Evolutionary conservation across 2,888 invertebrate species (phyloP).

Genomic region (Dugesia japonica): DNA sequence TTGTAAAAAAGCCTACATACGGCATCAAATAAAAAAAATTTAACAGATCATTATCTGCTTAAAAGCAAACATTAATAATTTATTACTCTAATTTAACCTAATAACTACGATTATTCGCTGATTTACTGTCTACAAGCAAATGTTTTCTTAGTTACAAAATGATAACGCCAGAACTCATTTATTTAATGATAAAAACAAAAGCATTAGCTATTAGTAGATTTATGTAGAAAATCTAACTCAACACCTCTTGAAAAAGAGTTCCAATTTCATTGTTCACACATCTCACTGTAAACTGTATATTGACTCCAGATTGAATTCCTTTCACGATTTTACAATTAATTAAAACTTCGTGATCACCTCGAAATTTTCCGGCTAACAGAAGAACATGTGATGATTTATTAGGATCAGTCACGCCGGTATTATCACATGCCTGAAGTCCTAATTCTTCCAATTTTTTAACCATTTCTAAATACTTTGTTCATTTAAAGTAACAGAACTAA

Average conservation of each 20-base stretch:
- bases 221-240: neutral
- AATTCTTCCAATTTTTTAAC: slow-evolving; percentile 65
- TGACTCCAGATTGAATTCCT: neutral
- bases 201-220: neutral
- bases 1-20: no score
- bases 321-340: slow-evolving; percentile 63
- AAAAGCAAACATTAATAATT: no score
- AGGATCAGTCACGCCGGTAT: slow-evolving; percentile 65
- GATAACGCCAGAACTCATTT: neutral
- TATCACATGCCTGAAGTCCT: slow-evolving; percentile 68
- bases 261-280: neutral
- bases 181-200: neutral
- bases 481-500: neutral
- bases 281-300: neutral
- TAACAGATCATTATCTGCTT: no score
- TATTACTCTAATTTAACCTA: no score
- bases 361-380: slow-evolving; percentile 66
- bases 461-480: slow-evolving; percentile 52
- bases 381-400: slow-evolving; percentile 67
- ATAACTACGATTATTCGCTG: no score
- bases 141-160: no score
- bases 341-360: slow-evolving; percentile 74
- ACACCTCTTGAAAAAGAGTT: neutral
- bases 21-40: no score
- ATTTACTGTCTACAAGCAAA: no score